Percentiles rank a stretch among this genome's conserved stretches.
These are phyloP conservation scores for Beroe ovata DNA, from an alignment of 37 sponge, comb jelly and placozoan species.

Conservation along the genomic window DNA sequence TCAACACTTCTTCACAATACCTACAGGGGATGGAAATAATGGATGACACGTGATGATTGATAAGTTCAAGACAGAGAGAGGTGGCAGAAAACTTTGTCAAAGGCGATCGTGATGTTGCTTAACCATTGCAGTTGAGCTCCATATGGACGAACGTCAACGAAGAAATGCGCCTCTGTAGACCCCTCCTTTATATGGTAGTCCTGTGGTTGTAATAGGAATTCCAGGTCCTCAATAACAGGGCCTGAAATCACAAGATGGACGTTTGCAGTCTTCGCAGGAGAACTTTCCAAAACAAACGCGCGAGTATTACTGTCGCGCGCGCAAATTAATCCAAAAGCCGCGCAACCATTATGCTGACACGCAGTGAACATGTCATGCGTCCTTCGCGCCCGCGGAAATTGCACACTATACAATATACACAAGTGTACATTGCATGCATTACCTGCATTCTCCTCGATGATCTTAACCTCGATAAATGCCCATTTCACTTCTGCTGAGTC, in stretches of 20 bases:
- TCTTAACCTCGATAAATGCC: constrained; percentile 5
- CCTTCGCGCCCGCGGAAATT: not conserved
- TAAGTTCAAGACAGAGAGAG: no score
- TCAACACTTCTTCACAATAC: constrained; percentile 57
- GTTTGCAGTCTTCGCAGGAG: no score
- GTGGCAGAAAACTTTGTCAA: not conserved
- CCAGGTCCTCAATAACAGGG: not conserved
- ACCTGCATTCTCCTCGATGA: not conserved
- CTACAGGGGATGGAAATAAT: not conserved
- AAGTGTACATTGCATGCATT: no score
- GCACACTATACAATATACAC: not conserved
- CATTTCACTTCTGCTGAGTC: constrained; percentile 31
- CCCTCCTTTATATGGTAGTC: constrained; percentile 20
- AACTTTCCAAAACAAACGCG: not conserved
- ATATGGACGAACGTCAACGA: constrained; percentile 40
- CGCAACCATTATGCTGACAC: not conserved
- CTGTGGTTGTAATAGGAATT: constrained; percentile 21
- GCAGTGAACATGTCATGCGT: not conserved
- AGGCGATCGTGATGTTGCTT: not conserved
- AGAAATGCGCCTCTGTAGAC: constrained; percentile 41
- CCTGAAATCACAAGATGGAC: no score
- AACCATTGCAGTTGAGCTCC: constrained; percentile 26
- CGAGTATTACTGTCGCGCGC: not conserved
- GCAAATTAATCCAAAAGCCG: not conserved
- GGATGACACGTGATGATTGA: no score